Evolutionary conservation across 1,140 invertebrate species (phyloP).

Genomic region (Ceratina calcarata): DNA sequence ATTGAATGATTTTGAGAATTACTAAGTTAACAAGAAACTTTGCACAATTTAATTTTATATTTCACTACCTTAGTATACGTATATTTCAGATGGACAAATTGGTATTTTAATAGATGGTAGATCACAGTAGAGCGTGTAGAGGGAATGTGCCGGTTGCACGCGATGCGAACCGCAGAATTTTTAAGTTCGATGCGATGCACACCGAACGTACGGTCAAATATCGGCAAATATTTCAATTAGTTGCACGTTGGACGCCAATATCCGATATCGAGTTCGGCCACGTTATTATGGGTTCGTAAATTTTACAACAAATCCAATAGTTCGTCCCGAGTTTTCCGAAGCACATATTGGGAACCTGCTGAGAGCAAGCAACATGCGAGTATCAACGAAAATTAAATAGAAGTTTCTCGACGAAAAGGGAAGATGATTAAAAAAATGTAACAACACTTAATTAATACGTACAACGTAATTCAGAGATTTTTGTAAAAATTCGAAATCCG

Average conservation of each 20-base stretch:
- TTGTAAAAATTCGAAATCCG: too few species aligned
- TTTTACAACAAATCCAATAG: conserved; percentile 46
- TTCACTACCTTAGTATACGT: too few species aligned
- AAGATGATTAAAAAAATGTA: too few species aligned
- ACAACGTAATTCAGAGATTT: too few species aligned
- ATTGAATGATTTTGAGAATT: too few species aligned
- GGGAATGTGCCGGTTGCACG: neutral
- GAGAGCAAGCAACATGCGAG: too few species aligned
- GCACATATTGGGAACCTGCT: neutral
- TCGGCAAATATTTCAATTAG: conserved; percentile 63
- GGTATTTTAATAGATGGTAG: neutral
- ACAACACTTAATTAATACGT: too few species aligned
- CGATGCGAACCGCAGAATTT: conserved; percentile 47
- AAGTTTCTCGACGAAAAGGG: too few species aligned
- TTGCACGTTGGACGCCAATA: conserved; percentile 37
- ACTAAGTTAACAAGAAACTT: too few species aligned
- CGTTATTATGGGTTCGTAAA: conserved; percentile 58
- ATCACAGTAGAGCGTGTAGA: neutral
- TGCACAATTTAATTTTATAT: too few species aligned
- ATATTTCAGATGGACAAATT: neutral
- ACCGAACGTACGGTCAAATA: conserved; percentile 42
- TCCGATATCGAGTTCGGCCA: conserved; percentile 43
- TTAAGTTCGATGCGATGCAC: conserved; percentile 32
- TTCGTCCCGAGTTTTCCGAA: conserved; percentile 29
- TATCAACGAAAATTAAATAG: too few species aligned